phyloP scores from a whole-genome alignment of 2,888 invertebrate species.

The Anoncus sp. region DNA sequence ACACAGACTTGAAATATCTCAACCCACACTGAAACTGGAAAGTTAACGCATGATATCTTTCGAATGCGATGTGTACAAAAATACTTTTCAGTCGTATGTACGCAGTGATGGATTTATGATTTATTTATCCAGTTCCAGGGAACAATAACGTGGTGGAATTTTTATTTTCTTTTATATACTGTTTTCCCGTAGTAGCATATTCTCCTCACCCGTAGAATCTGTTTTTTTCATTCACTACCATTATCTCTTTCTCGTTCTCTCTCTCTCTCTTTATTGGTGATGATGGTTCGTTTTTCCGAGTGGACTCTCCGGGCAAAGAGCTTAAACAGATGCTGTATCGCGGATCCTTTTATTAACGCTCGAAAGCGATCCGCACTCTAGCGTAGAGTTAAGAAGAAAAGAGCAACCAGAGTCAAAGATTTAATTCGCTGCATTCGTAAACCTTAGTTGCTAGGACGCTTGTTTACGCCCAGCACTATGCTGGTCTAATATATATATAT shows the following conservation, averaged over 20 bases:
- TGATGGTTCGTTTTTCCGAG: slow-evolving; percentile 13
- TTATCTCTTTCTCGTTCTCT: not conserved
- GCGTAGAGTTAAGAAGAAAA: slow-evolving; percentile 28
- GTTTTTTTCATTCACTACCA: slow-evolving; percentile 13
- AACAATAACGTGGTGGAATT: not conserved
- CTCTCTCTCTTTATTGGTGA: not conserved
- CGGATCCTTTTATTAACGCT: slow-evolving; percentile 57
- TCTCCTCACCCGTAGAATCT: not conserved
- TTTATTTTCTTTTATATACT: not conserved
- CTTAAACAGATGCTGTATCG: slow-evolving; percentile 38
- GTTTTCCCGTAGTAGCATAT: not conserved
- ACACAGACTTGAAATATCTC: not conserved
- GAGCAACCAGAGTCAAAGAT: slow-evolving; percentile 50
- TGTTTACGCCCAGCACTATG: slow-evolving; percentile 51
- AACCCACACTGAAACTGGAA: not conserved
- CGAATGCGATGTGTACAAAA: not conserved
- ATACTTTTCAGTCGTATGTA: not conserved
- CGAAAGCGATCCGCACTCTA: slow-evolving; percentile 41
- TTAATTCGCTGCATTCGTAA: slow-evolving; percentile 64
- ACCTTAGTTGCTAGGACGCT: slow-evolving; percentile 48
- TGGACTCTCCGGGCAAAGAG: slow-evolving; percentile 6
- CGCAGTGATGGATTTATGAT: slow-evolving; percentile 7
- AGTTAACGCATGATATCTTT: slow-evolving; percentile 33
- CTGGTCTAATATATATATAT: slow-evolving; percentile 16
- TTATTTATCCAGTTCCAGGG: slow-evolving; percentile 10